A percentile compares a stretch with the other conserved stretches of the same genome.
Conservation (phyloP, 1,140 invertebrate genomes). For the Euschistus heros region DNA sequence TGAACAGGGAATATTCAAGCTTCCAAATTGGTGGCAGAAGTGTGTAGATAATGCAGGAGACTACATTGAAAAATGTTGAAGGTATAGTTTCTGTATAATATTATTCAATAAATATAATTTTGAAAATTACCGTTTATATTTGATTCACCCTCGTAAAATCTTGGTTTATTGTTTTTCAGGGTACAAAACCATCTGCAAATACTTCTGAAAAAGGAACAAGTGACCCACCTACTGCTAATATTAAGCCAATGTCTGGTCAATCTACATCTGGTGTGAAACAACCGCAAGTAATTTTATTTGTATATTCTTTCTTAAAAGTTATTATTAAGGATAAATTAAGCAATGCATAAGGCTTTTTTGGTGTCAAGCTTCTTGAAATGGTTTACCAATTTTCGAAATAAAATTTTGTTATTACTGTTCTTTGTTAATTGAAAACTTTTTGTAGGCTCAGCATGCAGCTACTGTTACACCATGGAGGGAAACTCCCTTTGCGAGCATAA, state of each 20-base stretch:
- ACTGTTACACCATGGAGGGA: slow-evolving; percentile 35
- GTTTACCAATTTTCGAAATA: not conserved
- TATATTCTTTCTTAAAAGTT: slow-evolving; percentile 20
- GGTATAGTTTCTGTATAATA: no score
- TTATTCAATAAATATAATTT: no score
- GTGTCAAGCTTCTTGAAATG: no score
- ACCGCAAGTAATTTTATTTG: slow-evolving; percentile 31
- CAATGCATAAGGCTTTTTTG: not conserved
- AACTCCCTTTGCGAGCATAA: slow-evolving; percentile 80
- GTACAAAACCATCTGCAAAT: slow-evolving; percentile 53
- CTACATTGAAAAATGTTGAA: no score
- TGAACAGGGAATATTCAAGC: no score
- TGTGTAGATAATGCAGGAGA: no score
- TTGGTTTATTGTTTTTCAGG: slow-evolving; percentile 29
- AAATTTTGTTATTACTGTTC: slow-evolving; percentile 6
- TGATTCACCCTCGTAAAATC: no score
- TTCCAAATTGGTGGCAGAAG: no score
- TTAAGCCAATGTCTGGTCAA: slow-evolving; percentile 81
- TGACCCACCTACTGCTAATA: slow-evolving; percentile 82
- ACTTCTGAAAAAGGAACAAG: slow-evolving; percentile 53
- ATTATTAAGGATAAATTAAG: not conserved
- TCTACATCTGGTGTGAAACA: slow-evolving; percentile 34
- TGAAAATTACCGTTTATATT: no score
- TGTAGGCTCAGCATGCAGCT: slow-evolving; percentile 29
- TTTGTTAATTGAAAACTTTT: not conserved